These are phyloP conservation scores for Lycaon pictus DNA, from an alignment of 2,113 vertebrate genomes.

Conservation along the genomic window DNA sequence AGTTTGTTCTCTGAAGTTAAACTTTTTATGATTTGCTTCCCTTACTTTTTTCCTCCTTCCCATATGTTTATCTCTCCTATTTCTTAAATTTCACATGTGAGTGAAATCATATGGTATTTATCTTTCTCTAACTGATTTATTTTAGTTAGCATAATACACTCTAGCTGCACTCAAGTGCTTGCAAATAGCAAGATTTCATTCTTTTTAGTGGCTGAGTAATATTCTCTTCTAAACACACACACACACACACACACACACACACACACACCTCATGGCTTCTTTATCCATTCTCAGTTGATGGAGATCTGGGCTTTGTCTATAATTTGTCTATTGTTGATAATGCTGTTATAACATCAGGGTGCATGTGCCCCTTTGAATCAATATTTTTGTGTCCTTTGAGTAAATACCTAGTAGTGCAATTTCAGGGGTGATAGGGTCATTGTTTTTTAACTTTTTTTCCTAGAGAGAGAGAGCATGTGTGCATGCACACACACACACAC, in stretches of 20 bases:
- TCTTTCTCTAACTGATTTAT: neutral
- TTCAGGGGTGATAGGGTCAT: neutral
- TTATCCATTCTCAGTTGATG: neutral
- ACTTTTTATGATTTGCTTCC: neutral
- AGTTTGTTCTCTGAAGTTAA: neutral
- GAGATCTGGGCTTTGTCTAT: neutral
- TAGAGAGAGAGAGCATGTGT: neutral
- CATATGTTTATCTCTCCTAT: neutral
- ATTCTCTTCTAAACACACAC: neutral
- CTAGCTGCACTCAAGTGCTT: neutral
- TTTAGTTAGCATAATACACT: neutral
- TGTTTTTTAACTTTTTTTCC: neutral
- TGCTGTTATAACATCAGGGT: neutral
- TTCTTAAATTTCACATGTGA: neutral
- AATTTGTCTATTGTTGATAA: neutral
- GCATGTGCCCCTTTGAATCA: neutral
- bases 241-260: no score
- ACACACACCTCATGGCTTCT: neutral
- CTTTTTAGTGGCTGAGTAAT: neutral
- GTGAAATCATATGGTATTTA: neutral
- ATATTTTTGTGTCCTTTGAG: neutral
- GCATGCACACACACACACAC: no score
- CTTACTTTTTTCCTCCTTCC: neutral
- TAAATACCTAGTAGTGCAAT: neutral
- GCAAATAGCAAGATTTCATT: neutral